phyloP scores from a whole-genome alignment of 23 tunicate genomes.

The Clavelina lepadiformis region DNA sequence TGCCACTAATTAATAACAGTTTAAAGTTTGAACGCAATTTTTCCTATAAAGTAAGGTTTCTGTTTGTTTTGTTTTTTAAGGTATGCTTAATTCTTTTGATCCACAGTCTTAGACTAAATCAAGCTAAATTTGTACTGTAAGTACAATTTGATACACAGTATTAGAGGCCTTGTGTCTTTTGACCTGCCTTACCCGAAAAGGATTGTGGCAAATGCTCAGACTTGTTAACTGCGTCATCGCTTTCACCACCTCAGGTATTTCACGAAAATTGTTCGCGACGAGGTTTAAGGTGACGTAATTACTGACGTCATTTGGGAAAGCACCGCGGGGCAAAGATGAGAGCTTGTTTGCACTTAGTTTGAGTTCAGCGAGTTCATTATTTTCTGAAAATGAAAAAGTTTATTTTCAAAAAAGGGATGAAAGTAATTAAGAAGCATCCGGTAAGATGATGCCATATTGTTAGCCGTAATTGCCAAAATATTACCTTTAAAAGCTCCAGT shows the following conservation, averaged over 20 bases:
- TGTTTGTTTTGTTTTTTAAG: no score
- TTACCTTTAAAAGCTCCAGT: conserved; percentile 38
- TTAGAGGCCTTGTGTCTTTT: no score
- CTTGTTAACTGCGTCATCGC: conserved; percentile 46
- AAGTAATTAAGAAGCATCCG: no score
- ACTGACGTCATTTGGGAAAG: conserved; percentile 48
- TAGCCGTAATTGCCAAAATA: neutral
- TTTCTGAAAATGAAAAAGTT: conserved; percentile 34
- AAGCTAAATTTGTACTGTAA: no score
- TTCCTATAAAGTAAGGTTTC: no score
- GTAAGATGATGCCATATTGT: no score
- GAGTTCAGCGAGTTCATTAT: conserved; percentile 29
- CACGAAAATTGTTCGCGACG: conserved; percentile 31
- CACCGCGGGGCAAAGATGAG: conserved; percentile 17
- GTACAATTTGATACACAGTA: no score
- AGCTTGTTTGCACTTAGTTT: conserved; percentile 33
- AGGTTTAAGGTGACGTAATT: conserved; percentile 22
- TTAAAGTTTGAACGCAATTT: no score
- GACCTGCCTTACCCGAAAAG: conserved; percentile 55
- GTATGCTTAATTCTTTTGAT: no score
- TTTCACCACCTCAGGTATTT: conserved; percentile 41
- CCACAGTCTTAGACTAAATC: no score
- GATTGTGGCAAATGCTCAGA: conserved; percentile 51
- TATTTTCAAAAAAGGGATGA: no score
- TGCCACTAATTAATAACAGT: no score